Evolutionary conservation across 2,797 vertebrate species (phyloP).

Genomic region (Aulostomus chinensis): DNA sequence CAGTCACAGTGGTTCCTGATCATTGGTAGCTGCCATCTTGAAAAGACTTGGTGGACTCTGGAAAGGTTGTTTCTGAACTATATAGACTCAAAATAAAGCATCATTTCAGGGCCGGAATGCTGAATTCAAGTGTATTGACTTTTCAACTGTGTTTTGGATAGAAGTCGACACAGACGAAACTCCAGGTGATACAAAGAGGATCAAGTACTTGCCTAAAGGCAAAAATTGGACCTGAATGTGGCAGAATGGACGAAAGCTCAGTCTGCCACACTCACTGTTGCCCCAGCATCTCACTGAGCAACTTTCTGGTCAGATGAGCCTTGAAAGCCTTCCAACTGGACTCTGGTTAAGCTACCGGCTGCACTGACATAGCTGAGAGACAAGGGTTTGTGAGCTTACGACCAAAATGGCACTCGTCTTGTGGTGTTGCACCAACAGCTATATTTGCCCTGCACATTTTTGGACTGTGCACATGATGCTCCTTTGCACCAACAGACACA

Average conservation of each 20-base stretch:
- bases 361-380: background rate
- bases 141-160: constrained; percentile 10
- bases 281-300: background rate
- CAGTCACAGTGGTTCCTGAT: too few relatives aligned
- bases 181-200: background rate
- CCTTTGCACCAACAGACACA: constrained; percentile 50
- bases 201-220: background rate
- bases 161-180: background rate
- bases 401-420: too few relatives aligned
- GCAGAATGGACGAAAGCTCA: constrained; percentile 4
- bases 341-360: constrained; percentile 9
- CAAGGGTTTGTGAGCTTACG: too few relatives aligned
- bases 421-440: constrained; percentile 5
- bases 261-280: too few relatives aligned
- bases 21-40: background rate
- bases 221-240: constrained; percentile 3
- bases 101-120: constrained; percentile 1
- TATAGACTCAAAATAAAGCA: constrained; percentile 16
- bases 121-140: constrained; percentile 1
- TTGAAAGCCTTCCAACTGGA: constrained; percentile 7
- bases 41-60: constrained; percentile 5
- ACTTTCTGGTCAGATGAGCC: constrained; percentile 10
- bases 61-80: constrained; percentile 13
- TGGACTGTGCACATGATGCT: constrained; percentile 38
- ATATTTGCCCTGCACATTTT: constrained; percentile 36